phyloP scores from a whole-genome alignment of 2,888 invertebrate species.

The Caenorhabditis becei region DNA sequence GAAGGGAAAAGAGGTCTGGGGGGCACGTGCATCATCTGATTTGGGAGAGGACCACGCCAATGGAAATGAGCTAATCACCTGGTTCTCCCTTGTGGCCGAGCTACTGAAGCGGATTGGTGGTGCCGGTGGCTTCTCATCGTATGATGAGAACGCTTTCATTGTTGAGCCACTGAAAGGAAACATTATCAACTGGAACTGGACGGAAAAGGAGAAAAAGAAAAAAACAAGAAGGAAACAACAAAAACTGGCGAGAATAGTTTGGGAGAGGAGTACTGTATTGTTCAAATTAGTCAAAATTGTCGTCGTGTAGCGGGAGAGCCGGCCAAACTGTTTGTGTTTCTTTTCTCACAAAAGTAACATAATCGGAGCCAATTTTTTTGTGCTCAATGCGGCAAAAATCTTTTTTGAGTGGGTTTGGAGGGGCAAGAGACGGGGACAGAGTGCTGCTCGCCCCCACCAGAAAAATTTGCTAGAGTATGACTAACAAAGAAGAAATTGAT shows the following conservation, averaged over 20 bases:
- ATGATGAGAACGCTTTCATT: constrained; percentile 68
- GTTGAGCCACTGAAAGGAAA: constrained; percentile 25
- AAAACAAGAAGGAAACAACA: constrained; percentile 9
- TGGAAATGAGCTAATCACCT: constrained; percentile 39
- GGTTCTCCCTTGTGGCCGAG: constrained; percentile 54
- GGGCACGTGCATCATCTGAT: constrained; percentile 50
- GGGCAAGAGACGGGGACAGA: constrained; percentile 10
- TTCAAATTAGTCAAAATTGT: constrained; percentile 45
- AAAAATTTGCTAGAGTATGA: constrained; percentile 45
- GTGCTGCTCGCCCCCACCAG: constrained; percentile 35
- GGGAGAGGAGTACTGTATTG: constrained; percentile 4
- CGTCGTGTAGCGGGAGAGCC: background rate
- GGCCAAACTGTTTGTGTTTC: constrained; percentile 41
- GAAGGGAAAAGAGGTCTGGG: constrained; percentile 6
- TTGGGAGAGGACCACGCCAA: constrained; percentile 20
- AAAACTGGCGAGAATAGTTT: background rate
- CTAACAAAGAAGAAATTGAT: constrained; percentile 59
- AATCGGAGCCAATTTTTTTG: constrained; percentile 45
- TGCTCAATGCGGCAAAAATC: constrained; percentile 5
- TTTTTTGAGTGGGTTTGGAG: constrained; percentile 14
- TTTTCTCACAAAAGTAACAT: constrained; percentile 14
- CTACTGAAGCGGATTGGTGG: constrained; percentile 79
- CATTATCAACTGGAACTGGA: background rate
- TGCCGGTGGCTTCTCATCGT: constrained; percentile 81
- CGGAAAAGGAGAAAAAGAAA: constrained; percentile 13